A percentile compares a stretch with the other conserved stretches of the same genome.
phyloP scores from a whole-genome alignment of 2,888 invertebrate species.

The Drosophila diplacantha region DNA sequence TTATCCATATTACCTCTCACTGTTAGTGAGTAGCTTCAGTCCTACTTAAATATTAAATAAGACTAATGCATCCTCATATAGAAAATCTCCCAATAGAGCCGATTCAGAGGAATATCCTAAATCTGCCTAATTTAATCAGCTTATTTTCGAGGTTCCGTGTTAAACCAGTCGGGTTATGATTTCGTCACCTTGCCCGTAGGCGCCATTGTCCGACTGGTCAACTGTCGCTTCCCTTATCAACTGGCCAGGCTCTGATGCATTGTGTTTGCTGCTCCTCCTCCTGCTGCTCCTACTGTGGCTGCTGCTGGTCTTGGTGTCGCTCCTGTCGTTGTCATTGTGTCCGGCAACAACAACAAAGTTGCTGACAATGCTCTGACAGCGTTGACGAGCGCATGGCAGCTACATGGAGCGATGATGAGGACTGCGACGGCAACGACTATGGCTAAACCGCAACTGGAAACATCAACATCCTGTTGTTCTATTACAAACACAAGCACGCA shows the following conservation, averaged over 20 bases:
- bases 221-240: slow-evolving; percentile 38
- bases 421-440: slow-evolving; percentile 27
- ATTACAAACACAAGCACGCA: slow-evolving; percentile 54
- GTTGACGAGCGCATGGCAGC: slow-evolving; percentile 58
- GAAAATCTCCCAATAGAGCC: not conserved
- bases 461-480: slow-evolving; percentile 59
- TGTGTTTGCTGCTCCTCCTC: slow-evolving; percentile 8
- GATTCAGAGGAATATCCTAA: not conserved
- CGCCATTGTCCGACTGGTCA: slow-evolving; percentile 31
- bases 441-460: slow-evolving; percentile 58
- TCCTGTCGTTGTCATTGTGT: slow-evolving; percentile 44
- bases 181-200: slow-evolving; percentile 33
- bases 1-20: too few relatives aligned
- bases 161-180: slow-evolving; percentile 41
- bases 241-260: slow-evolving; percentile 26
- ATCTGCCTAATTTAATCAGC: slow-evolving; percentile 28
- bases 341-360: slow-evolving; percentile 46
- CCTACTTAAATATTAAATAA: not conserved
- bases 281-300: slow-evolving; percentile 21
- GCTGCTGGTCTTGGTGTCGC: slow-evolving; percentile 29
- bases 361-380: slow-evolving; percentile 66
- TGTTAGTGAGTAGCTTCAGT: not conserved
- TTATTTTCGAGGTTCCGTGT: slow-evolving; percentile 21
- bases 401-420: slow-evolving; percentile 49
- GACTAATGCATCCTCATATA: not conserved